Evolutionary conservation across 2,888 invertebrate species (phyloP).

Genomic region (Stegophylla sp.): DNA sequence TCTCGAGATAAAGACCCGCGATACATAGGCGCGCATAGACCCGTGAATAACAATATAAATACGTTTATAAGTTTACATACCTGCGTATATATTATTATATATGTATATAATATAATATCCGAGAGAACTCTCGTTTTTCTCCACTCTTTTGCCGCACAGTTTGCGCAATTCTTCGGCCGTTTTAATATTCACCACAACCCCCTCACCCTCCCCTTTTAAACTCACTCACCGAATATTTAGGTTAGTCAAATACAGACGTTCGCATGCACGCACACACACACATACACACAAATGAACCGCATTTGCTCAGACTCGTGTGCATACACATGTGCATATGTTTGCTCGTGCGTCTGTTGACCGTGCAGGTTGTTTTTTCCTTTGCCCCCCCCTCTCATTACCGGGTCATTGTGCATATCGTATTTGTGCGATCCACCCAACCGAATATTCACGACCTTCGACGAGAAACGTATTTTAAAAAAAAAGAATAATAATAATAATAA

Average conservation of each 20-base stretch:
- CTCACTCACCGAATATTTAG: not conserved
- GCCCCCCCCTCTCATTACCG: not conserved
- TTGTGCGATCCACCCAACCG: not conserved
- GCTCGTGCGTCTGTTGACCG: not conserved
- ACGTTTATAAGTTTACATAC: too few species aligned
- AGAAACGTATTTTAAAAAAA: too few species aligned
- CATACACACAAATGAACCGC: not conserved
- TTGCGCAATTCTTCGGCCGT: not conserved
- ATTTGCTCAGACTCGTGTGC: not conserved
- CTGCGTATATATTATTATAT: constrained; percentile 20
- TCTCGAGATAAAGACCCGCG: too few species aligned
- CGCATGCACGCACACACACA: not conserved
- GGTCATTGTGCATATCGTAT: not conserved
- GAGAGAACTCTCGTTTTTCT: constrained; percentile 31
- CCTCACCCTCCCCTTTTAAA: not conserved
- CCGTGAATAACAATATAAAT: not conserved
- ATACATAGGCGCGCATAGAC: too few species aligned
- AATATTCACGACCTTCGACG: not conserved
- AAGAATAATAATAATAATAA: too few species aligned
- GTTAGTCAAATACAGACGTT: constrained; percentile 9
- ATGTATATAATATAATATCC: constrained; percentile 1
- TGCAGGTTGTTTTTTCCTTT: not conserved
- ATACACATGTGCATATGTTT: too few species aligned
- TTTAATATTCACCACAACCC: not conserved
- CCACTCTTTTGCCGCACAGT: not conserved